A percentile compares a stretch with the other conserved stretches of the same genome.
phyloP scores from a whole-genome alignment of 2,113 vertebrate species.

The Scatophagus argus region DNA sequence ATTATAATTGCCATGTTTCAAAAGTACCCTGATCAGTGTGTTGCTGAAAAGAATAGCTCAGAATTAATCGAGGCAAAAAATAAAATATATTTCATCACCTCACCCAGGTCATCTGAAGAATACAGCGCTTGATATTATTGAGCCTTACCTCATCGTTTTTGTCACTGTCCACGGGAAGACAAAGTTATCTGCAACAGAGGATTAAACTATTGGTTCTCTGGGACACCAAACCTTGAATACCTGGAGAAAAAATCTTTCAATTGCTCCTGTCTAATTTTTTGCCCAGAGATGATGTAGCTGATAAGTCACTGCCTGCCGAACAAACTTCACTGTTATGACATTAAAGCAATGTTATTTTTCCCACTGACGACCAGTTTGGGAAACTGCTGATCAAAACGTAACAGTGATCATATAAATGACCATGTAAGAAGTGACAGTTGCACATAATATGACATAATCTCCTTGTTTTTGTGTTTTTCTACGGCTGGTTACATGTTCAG shows the following conservation, averaged over 20 bases:
- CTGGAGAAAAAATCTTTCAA: conserved; percentile 11
- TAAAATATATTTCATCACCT: conserved; percentile 48
- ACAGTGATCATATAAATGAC: conserved; percentile 27
- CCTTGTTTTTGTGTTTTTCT: no score
- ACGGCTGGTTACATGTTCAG: no score
- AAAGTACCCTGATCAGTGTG: conserved; percentile 52
- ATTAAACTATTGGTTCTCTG: conserved; percentile 20
- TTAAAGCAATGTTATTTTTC: background rate
- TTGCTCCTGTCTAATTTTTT: conserved; percentile 8
- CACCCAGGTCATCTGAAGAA: conserved; percentile 24
- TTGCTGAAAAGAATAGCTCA: conserved; percentile 24
- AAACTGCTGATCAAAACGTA: conserved; percentile 17
- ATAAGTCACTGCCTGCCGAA: background rate
- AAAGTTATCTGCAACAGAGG: conserved; percentile 39
- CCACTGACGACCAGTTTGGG: background rate
- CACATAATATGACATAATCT: no score
- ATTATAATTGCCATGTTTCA: conserved; percentile 9
- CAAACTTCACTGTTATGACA: background rate
- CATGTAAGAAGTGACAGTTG: conserved; percentile 14
- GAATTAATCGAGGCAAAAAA: conserved; percentile 56
- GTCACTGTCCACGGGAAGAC: conserved; percentile 55
- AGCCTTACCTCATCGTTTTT: conserved; percentile 45
- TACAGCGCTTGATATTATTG: conserved; percentile 45
- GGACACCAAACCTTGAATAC: conserved; percentile 28
- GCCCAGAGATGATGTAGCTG: conserved; percentile 6